Evolutionary conservation across 2,888 invertebrate species (phyloP).

Genomic region (Cerastis leucographa): DNA sequence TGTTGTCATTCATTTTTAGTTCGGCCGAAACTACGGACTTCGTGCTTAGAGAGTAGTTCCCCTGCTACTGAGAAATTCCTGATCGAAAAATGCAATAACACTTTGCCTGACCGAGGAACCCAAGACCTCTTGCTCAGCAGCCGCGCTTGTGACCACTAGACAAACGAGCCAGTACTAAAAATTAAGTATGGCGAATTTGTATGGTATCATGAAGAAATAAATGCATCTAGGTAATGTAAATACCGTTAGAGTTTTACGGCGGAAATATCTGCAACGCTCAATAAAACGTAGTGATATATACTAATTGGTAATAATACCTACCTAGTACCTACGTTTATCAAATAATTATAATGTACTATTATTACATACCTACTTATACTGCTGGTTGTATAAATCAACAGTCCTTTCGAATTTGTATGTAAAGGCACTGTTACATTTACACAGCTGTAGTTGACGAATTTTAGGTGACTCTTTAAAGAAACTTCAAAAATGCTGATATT

Average conservation of each 20-base stretch:
- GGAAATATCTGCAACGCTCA: slow-evolving; percentile 16
- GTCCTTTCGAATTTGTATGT: slow-evolving; percentile 53
- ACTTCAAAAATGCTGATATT: no score
- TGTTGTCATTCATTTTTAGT: no score
- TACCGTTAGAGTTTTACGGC: neutral
- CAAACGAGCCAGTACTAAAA: neutral
- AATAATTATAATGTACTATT: neutral
- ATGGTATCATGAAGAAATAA: neutral
- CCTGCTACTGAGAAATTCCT: no score
- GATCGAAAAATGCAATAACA: no score
- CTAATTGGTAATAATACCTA: slow-evolving; percentile 18
- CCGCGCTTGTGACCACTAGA: no score
- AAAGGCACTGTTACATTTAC: slow-evolving; percentile 47
- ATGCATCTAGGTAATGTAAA: neutral
- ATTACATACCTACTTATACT: neutral
- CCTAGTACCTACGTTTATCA: neutral
- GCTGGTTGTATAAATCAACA: neutral
- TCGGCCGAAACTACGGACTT: no score
- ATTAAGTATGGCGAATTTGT: neutral
- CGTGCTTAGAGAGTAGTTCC: no score
- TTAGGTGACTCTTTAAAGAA: no score
- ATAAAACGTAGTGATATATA: slow-evolving; percentile 5
- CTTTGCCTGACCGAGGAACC: no score
- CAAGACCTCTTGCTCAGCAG: no score
- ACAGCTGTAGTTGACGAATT: neutral